A percentile compares a stretch with the other conserved stretches of the same genome.
phyloP scores from a whole-genome alignment of 2,888 invertebrate species.

The Drosophila setosimentum region DNA sequence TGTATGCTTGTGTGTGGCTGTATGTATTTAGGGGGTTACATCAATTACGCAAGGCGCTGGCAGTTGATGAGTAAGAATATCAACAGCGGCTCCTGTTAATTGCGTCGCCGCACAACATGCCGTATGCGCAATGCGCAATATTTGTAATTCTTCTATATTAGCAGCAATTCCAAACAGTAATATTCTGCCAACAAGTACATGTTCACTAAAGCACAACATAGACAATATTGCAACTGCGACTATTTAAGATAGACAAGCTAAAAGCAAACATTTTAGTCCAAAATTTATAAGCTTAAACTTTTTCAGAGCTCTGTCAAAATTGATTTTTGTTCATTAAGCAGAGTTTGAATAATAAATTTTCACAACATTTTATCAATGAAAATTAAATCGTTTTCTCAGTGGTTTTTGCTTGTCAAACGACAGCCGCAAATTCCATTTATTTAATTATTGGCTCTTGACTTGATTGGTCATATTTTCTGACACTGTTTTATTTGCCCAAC shows the following conservation, averaged over 20 bases:
- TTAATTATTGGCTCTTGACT: conserved; percentile 3
- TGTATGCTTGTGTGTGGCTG: not conserved
- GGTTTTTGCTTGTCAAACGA: conserved; percentile 20
- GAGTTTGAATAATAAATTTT: conserved; percentile 25
- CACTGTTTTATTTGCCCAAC: not conserved
- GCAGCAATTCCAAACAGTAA: conserved; percentile 12
- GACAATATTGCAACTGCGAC: conserved; percentile 2
- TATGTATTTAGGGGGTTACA: conserved; percentile 20
- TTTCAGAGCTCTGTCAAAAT: conserved; percentile 20
- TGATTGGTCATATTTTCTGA: conserved; percentile 1
- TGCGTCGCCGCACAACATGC: conserved; percentile 35
- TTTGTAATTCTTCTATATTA: conserved; percentile 20
- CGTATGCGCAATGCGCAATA: conserved; percentile 53
- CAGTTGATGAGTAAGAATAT: conserved; percentile 19
- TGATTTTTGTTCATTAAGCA: conserved; percentile 33
- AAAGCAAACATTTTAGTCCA: not conserved
- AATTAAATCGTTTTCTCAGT: conserved; percentile 1
- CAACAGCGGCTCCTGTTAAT: conserved; percentile 36
- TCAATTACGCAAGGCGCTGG: conserved; percentile 58
- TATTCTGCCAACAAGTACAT: conserved; percentile 5
- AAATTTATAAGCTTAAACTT: not conserved
- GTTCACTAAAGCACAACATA: conserved; percentile 6
- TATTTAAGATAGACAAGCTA: not conserved
- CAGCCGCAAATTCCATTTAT: conserved; percentile 13
- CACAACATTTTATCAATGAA: conserved; percentile 26